A percentile compares a stretch with the other conserved stretches of the same genome.
Conservation (phyloP, 1,140 invertebrate genomes). For the Gryllus bimaculatus region DNA sequence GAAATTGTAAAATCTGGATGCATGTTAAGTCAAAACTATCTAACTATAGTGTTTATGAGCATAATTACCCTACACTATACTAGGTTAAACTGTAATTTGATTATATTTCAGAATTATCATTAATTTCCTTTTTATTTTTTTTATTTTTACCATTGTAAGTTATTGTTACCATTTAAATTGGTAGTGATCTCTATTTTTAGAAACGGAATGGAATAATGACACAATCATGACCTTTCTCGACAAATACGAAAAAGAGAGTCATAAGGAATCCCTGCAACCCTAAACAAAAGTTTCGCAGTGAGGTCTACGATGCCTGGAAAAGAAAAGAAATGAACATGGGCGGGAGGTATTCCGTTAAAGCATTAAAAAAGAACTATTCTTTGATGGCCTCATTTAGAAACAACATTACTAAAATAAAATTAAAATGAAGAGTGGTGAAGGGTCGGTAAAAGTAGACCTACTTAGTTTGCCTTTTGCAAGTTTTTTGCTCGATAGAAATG, state of each 20-base stretch:
- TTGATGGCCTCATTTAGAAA: background rate
- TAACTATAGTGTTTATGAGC: too few species aligned
- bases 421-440: background rate
- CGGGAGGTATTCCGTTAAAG: background rate
- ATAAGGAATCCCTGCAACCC: background rate
- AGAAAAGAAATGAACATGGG: background rate
- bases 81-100: too few species aligned
- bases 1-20: too few species aligned
- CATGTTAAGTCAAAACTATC: too few species aligned
- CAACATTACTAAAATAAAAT: background rate
- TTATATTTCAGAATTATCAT: too few species aligned
- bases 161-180: background rate
- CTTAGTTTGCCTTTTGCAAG: background rate
- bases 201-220: background rate
- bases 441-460: background rate
- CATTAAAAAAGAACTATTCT: background rate
- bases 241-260: background rate
- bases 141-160: background rate
- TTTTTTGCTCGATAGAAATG: background rate
- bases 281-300: background rate
- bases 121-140: background rate
- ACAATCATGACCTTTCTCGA: background rate
- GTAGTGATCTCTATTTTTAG: background rate
- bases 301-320: background rate
- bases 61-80: too few species aligned